These are phyloP conservation scores for Cantharis flavilabris DNA, from an alignment of 2,888 invertebrate species.

Conservation along the genomic window DNA sequence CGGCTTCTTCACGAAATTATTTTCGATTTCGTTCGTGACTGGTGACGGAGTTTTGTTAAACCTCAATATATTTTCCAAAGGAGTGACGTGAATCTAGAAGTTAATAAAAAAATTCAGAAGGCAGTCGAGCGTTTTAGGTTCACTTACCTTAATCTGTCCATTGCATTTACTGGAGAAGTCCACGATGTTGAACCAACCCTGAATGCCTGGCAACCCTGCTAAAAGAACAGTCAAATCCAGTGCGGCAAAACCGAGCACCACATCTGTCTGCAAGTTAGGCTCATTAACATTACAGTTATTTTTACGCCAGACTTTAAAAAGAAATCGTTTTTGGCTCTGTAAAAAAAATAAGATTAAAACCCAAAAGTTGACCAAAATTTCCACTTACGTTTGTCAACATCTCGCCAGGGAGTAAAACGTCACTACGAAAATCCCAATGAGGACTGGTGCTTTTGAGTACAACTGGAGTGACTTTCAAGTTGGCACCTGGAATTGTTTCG, in stretches of 20 bases:
- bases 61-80: slow-evolving; percentile 57
- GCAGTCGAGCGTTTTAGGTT: neutral
- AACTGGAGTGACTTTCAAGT: slow-evolving; percentile 57
- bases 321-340: slow-evolving; percentile 62
- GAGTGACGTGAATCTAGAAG: slow-evolving; percentile 59
- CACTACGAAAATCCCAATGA: slow-evolving; percentile 61
- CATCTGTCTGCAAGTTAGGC: slow-evolving; percentile 62
- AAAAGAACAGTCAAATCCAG: slow-evolving; percentile 62
- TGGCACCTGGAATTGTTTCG: slow-evolving; percentile 53
- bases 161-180: slow-evolving; percentile 62
- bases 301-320: slow-evolving; percentile 66
- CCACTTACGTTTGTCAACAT: slow-evolving; percentile 60
- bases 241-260: slow-evolving; percentile 64
- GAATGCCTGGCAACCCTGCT: slow-evolving; percentile 59
- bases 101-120: neutral
- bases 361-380: slow-evolving; percentile 6
- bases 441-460: slow-evolving; percentile 60
- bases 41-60: slow-evolving; percentile 24
- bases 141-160: slow-evolving; percentile 64
- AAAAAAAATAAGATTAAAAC: slow-evolving; percentile 38
- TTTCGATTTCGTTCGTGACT: neutral
- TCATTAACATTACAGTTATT: slow-evolving; percentile 53
- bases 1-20: neutral
- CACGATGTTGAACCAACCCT: slow-evolving; percentile 69
- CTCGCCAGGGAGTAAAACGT: slow-evolving; percentile 57